These are phyloP conservation scores for Datnioides undecimradiatus DNA, from an alignment of 2,113 vertebrate species.

Conservation along the genomic window DNA sequence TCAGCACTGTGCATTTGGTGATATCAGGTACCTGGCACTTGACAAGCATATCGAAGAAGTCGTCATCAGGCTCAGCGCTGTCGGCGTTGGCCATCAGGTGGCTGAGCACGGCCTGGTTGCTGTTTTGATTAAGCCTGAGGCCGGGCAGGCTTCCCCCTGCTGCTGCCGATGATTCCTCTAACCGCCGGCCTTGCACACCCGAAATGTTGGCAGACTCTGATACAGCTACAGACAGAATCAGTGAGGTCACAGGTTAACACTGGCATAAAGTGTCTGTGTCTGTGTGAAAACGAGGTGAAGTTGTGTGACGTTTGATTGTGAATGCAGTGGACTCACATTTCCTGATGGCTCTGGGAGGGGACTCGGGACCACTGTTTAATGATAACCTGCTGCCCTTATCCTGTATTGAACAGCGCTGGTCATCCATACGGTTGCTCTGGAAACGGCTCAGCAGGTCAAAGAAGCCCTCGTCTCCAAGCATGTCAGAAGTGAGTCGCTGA, in stretches of 20 bases:
- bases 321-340: constrained; percentile 84
- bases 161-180: constrained; percentile 88
- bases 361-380: constrained; percentile 67
- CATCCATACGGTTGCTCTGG: constrained; percentile 98
- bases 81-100: constrained; percentile 85
- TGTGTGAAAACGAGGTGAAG: background rate
- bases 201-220: constrained; percentile 85
- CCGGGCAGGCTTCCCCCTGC: constrained; percentile 86
- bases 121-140: constrained; percentile 84
- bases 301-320: background rate
- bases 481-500: constrained; percentile 87
- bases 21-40: constrained; percentile 89
- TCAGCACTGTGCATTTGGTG: background rate
- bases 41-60: constrained; percentile 95
- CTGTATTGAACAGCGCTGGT: constrained; percentile 91
- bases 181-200: constrained; percentile 86
- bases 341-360: constrained; percentile 83
- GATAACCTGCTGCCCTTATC: constrained; percentile 82
- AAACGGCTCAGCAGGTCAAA: constrained; percentile 96
- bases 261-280: background rate
- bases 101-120: constrained; percentile 82
- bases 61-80: constrained; percentile 88
- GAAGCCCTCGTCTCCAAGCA: constrained; percentile 92
- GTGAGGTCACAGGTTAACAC: too few relatives aligned
- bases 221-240: constrained; percentile 76